phyloP scores from a whole-genome alignment of 1,140 invertebrate genomes.

The Zaprionus taronus region DNA sequence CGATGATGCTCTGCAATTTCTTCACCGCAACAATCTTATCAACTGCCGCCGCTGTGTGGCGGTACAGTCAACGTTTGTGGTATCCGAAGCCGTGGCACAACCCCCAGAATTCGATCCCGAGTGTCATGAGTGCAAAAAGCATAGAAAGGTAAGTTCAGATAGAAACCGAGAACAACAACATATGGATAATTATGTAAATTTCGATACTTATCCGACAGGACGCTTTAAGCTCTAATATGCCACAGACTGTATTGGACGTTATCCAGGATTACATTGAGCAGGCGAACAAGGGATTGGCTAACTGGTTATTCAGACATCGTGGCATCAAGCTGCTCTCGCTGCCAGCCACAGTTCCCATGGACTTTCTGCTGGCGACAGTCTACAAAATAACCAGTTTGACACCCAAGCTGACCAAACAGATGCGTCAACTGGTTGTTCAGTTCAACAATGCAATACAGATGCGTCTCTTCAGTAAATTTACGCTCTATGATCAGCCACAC shows the following conservation, averaged over 20 bases:
- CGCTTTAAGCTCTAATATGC: conserved; percentile 93
- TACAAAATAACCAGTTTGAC: conserved; percentile 83
- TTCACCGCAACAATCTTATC: conserved; percentile 96
- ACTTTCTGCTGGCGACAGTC: conserved; percentile 92
- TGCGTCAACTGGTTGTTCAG: conserved; percentile 69
- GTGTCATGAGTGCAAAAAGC: conserved; percentile 92
- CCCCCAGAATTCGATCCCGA: conserved; percentile 91
- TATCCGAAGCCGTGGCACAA: conserved; percentile 87
- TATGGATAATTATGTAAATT: not conserved
- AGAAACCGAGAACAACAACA: no score
- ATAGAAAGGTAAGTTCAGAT: conserved; percentile 87
- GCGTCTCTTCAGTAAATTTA: conserved; percentile 75
- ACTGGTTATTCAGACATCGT: conserved; percentile 94
- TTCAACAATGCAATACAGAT: conserved; percentile 74
- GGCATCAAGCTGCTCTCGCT: conserved; percentile 92
- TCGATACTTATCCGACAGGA: conserved; percentile 82
- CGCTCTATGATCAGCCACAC: conserved; percentile 77
- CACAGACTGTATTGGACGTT: conserved; percentile 92
- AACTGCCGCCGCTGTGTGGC: conserved; percentile 93
- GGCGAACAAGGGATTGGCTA: conserved; percentile 94
- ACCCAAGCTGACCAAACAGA: conserved; percentile 76
- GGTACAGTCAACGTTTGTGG: conserved; percentile 92
- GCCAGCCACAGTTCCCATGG: conserved; percentile 93
- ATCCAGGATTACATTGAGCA: conserved; percentile 96
- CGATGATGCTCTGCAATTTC: conserved; percentile 96